A percentile compares a stretch with the other conserved stretches of the same genome.
Conservation (phyloP, 2,113 vertebrate species). For the Smithornis capensis region DNA sequence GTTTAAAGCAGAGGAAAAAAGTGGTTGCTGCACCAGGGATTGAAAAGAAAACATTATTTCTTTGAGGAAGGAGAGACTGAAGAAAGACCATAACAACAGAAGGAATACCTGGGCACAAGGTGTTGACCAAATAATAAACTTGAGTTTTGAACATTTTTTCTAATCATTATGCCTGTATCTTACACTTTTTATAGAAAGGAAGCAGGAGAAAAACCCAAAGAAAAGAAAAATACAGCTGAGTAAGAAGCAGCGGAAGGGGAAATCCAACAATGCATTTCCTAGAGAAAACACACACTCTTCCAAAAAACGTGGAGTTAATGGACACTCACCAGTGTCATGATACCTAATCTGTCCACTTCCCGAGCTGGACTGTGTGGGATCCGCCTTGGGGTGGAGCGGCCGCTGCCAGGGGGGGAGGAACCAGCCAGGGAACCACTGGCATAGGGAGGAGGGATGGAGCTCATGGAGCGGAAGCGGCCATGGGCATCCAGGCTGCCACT, state of each 20-base stretch:
- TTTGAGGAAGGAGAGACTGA: neutral
- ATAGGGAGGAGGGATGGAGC: conserved; percentile 79
- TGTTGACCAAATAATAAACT: conserved; percentile 4
- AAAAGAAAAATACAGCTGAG: neutral
- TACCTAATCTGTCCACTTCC: conserved; percentile 90
- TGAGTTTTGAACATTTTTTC: neutral
- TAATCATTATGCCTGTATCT: conserved; percentile 24
- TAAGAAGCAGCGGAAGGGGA: neutral
- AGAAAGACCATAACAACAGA: neutral
- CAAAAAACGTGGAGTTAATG: rapidly evolving
- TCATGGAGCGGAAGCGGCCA: conserved; percentile 84
- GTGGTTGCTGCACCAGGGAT: neutral
- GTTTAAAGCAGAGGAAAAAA: neutral
- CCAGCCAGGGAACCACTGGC: conserved; percentile 76
- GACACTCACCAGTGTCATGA: conserved; percentile 90
- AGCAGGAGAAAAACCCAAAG: conserved; percentile 28
- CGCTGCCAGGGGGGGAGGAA: conserved; percentile 90
- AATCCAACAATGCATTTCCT: neutral
- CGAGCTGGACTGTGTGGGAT: conserved; percentile 87
- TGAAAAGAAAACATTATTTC: neutral
- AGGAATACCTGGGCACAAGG: neutral
- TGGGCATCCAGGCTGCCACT: conserved; percentile 82
- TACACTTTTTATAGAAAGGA: conserved; percentile 31
- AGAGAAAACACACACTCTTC: neutral
- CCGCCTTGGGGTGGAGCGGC: conserved; percentile 87